Percentiles rank a stretch among this genome's conserved stretches.
phyloP scores from a whole-genome alignment of 2,888 invertebrate genomes.

The Chymomyza amoena region DNA sequence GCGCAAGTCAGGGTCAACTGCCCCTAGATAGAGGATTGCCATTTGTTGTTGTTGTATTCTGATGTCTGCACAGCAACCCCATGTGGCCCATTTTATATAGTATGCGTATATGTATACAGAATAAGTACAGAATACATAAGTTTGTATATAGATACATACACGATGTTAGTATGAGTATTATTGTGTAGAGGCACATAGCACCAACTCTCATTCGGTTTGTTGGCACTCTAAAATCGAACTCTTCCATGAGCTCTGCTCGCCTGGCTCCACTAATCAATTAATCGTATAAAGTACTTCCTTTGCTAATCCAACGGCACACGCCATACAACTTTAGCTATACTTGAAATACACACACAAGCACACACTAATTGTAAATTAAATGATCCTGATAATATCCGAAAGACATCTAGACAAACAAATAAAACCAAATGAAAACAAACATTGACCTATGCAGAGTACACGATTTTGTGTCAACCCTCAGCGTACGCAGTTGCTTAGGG shows the following conservation, averaged over 20 bases:
- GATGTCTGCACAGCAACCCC: constrained; percentile 58
- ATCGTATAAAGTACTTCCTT: constrained; percentile 7
- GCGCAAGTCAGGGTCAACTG: constrained; percentile 77
- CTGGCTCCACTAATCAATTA: not conserved
- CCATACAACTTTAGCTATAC: not conserved
- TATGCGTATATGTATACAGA: constrained; percentile 5
- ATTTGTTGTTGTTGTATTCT: constrained; percentile 11
- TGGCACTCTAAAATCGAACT: not conserved
- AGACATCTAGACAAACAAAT: constrained; percentile 65
- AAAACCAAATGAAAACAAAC: constrained; percentile 64
- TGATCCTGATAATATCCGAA: constrained; percentile 73
- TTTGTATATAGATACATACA: constrained; percentile 15
- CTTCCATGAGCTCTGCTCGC: not conserved
- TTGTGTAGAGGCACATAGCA: too few species aligned
- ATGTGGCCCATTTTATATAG: constrained; percentile 53
- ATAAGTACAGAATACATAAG: constrained; percentile 3
- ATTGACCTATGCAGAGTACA: constrained; percentile 43
- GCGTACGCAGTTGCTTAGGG: constrained; percentile 10
- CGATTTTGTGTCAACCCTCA: constrained; percentile 54
- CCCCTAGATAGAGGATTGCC: constrained; percentile 42
- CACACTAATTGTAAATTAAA: constrained; percentile 72
- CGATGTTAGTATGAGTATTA: not conserved
- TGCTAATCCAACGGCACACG: constrained; percentile 29
- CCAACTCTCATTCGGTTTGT: too few species aligned
- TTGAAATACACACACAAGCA: constrained; percentile 12